Base-by-base conservation (phyloP, 2,797 vertebrate species). In the Pseudotriccus pelzelni region DNA sequence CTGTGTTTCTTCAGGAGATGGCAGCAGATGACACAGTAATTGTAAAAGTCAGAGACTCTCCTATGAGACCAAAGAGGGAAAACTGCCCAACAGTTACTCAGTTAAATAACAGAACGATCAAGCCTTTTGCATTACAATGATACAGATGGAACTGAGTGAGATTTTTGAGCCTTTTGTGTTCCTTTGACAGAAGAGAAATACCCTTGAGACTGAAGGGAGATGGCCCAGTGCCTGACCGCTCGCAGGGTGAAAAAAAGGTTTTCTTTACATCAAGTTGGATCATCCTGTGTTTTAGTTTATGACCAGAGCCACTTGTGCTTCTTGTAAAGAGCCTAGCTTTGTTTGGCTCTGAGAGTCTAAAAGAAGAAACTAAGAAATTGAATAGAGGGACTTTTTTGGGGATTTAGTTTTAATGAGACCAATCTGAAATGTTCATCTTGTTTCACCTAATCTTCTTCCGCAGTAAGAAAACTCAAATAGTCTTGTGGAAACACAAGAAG, bases 1-100 rank as follows among this genome's bases (percentile, higher is more conserved):
- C 87, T 91, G 27, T 49, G 62, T 87, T 95, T 91, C 79, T 96
- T 82, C 87, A 93, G 83, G 91, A 94, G 79, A 78, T 87, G 89
- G 72, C 89, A 92, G 87, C 58, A 96, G 84, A 94, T 72, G 75
- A 86, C 37, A 68, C 60, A 37, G 14, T 75, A 85, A 93, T 44
- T 84, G 58, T 43, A 24, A 12, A 83, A 91, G 41, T 76, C 77
- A 79, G 58, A 86, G 69, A 5, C 21, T 85, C 27, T 69, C 30
- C 69, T 81, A 2, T 1, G 6, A 89, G 46, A 30, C n/a, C 36
- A 41, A 55, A 66, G 37, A 87, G 37, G 28, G 25, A 5, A 18
- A 70, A 78, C 47, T 89, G 44, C 36, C 75, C 68, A 74, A 30
- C 4, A 58, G 37, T 63, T 73, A 21, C 36, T 67, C 76, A 39